A percentile compares a stretch with the other conserved stretches of the same genome.
These are phyloP conservation scores for Trichopoda pennipes DNA, from an alignment of 2,888 invertebrate genomes.

Conservation along the genomic window DNA sequence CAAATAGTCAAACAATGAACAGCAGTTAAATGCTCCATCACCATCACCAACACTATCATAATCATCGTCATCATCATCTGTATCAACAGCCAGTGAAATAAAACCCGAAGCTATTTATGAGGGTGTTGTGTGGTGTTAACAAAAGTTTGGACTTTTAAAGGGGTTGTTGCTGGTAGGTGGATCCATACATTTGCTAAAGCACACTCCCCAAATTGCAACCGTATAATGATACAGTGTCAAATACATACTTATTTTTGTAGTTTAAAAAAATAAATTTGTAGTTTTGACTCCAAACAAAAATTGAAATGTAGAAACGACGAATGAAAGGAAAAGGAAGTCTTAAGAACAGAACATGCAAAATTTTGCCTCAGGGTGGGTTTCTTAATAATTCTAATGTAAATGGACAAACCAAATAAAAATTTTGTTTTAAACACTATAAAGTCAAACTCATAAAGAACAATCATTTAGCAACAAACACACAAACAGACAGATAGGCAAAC, in stretches of 20 bases:
- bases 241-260: conserved; percentile 50
- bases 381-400: conserved; percentile 45
- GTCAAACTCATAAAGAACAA: conserved; percentile 34
- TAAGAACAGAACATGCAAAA: conserved; percentile 60
- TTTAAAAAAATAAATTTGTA: not conserved
- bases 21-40: conserved; percentile 2
- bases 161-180: conserved; percentile 59
- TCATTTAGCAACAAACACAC: conserved; percentile 22
- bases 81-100: conserved; percentile 42
- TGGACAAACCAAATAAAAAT: not conserved
- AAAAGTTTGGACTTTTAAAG: conserved; percentile 16
- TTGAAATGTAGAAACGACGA: conserved; percentile 30
- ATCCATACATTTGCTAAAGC: conserved; percentile 59
- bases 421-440: conserved; percentile 17
- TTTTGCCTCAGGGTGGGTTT: conserved; percentile 50
- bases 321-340: conserved; percentile 46
- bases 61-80: conserved; percentile 7
- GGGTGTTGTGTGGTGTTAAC: conserved; percentile 63
- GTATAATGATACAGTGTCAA: conserved; percentile 79
- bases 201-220: conserved; percentile 79
- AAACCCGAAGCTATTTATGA: conserved; percentile 64
- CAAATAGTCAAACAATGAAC: conserved; percentile 64
- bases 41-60: not conserved
- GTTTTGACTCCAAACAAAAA: conserved; percentile 30
- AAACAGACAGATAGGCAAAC: conserved; percentile 2